phyloP scores from a whole-genome alignment of 2,113 vertebrate species.

The Psettodes erumei region DNA sequence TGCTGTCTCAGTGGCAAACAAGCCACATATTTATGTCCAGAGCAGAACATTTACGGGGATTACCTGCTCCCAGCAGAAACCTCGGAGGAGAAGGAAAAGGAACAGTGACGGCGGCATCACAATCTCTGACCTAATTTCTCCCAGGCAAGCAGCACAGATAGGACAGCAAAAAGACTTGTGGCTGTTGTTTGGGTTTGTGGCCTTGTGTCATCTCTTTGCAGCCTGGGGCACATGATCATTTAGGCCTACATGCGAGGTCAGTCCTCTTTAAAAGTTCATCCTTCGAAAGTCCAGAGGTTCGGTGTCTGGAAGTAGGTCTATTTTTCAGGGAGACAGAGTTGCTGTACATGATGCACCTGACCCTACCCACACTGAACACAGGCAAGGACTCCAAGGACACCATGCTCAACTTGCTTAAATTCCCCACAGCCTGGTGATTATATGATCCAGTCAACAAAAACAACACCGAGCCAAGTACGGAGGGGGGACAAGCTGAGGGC shows the following conservation, averaged over 20 bases:
- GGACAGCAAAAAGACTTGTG: conserved; percentile 37
- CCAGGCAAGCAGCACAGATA: conserved; percentile 32
- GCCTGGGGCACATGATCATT: conserved; percentile 37
- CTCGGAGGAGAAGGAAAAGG: conserved; percentile 32
- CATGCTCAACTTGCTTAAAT: conserved; percentile 39
- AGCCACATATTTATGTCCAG: conserved; percentile 1
- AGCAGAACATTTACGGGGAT: not conserved
- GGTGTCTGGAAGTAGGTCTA: conserved; percentile 1
- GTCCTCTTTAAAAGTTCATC: conserved; percentile 1
- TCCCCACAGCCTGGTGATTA: conserved; percentile 43
- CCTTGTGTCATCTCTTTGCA: conserved; percentile 24
- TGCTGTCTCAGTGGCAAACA: conserved; percentile 2
- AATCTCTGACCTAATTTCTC: conserved; percentile 64
- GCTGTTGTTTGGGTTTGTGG: conserved; percentile 41
- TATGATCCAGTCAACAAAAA: conserved; percentile 52
- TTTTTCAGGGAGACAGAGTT: conserved; percentile 9
- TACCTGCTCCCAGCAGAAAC: conserved; percentile 12
- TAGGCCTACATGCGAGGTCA: conserved; percentile 30
- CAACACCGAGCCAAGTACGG: conserved; percentile 32
- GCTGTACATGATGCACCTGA: conserved; percentile 30
- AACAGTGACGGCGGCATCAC: conserved; percentile 45
- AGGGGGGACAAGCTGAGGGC: not conserved
- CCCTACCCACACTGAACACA: conserved; percentile 26
- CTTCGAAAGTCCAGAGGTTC: conserved; percentile 1
- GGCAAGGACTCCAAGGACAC: conserved; percentile 45